These are phyloP conservation scores for Megaceryle torquata DNA, from an alignment of 2,113 vertebrate genomes.

Conservation along the genomic window DNA sequence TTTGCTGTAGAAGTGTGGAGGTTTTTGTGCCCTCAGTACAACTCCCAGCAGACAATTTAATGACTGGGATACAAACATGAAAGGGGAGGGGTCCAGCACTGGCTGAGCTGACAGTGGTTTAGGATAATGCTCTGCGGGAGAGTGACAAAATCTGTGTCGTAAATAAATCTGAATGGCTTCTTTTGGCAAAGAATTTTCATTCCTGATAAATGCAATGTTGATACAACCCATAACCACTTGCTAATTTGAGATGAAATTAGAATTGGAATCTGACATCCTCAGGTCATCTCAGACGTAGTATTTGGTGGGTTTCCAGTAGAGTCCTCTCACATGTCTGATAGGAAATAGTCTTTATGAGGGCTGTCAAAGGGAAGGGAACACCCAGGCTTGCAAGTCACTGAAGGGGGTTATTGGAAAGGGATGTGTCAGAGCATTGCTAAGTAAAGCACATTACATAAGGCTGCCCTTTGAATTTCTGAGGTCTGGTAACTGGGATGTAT, in stretches of 20 bases:
- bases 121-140: not conserved
- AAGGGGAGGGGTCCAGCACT: not conserved
- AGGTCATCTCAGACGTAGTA: not conserved
- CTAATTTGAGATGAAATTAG: not conserved
- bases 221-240: not conserved
- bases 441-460: not conserved
- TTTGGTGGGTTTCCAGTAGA: slow-evolving; percentile 26
- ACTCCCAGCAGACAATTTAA: not conserved
- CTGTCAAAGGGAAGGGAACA: not conserved
- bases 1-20: not conserved
- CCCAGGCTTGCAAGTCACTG: not conserved
- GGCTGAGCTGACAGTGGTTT: not conserved
- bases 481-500: not conserved
- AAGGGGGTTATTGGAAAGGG: not conserved
- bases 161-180: slow-evolving; percentile 1
- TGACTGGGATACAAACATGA: not conserved
- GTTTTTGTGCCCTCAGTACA: not conserved
- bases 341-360: slow-evolving; percentile 11
- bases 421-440: not conserved
- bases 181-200: slow-evolving; percentile 44
- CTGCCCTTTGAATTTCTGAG: not conserved
- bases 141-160: not conserved
- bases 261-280: not conserved
- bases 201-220: slow-evolving; percentile 17
- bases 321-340: not conserved